Evolutionary conservation across 2,113 vertebrate species (phyloP).

Genomic region (Petrocephalus zakoni): DNA sequence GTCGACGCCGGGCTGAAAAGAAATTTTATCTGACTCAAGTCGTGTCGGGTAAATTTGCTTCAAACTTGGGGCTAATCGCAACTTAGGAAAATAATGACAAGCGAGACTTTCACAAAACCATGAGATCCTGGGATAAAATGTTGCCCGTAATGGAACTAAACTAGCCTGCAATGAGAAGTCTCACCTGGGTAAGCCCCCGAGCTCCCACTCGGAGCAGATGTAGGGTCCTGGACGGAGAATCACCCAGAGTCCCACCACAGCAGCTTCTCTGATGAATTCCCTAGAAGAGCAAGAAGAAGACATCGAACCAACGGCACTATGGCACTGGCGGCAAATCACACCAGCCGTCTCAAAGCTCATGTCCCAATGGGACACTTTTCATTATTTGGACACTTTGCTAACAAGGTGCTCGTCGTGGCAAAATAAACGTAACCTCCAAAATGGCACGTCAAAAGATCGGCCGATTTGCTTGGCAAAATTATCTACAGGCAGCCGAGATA

Average conservation of each 20-base stretch:
- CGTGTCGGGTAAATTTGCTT: too few species aligned
- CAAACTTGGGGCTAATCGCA: too few species aligned
- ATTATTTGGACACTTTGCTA: not conserved
- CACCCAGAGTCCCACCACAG: constrained; percentile 66
- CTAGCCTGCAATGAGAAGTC: not conserved
- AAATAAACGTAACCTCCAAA: not conserved
- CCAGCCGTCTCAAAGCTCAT: constrained; percentile 52
- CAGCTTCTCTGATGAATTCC: constrained; percentile 60
- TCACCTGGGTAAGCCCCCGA: constrained; percentile 84
- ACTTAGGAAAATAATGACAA: too few species aligned
- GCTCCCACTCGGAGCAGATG: constrained; percentile 84
- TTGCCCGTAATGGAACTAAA: not conserved
- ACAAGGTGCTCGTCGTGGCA: not conserved
- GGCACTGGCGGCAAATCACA: not conserved
- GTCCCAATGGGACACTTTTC: not conserved
- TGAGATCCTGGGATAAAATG: not conserved
- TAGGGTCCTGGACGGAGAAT: constrained; percentile 85
- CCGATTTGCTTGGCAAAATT: not conserved
- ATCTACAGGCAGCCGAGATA: not conserved
- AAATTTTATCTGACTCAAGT: too few species aligned
- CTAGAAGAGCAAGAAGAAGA: constrained; percentile 37
- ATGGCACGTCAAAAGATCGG: not conserved
- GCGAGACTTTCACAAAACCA: too few species aligned
- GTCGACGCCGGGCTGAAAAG: too few species aligned
- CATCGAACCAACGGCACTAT: constrained; percentile 1